These are phyloP conservation scores for Opisthocomus hoazin DNA, from an alignment of 2,113 vertebrate genomes.

Conservation along the genomic window DNA sequence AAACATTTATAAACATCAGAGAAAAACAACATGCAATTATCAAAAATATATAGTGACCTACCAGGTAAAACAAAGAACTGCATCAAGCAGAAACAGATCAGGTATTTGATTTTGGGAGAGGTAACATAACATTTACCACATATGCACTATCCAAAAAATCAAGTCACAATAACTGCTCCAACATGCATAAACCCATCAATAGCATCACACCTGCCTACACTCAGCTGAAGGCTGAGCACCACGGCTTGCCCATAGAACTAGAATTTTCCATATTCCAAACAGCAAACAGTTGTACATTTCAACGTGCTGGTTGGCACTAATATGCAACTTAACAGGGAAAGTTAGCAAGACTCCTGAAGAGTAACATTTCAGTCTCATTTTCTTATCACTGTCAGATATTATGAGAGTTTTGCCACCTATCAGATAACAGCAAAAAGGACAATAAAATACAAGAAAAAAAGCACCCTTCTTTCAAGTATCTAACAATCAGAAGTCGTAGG, in stretches of 20 bases:
- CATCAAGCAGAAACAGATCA: background rate
- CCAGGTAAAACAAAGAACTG: background rate
- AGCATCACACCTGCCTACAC: background rate
- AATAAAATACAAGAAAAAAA: background rate
- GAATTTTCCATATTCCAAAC: background rate
- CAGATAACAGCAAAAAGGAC: background rate
- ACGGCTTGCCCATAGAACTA: background rate
- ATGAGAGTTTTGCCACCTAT: background rate
- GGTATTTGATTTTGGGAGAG: background rate
- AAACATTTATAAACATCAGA: background rate
- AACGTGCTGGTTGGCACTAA: background rate
- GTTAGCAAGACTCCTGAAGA: background rate
- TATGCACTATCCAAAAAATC: background rate
- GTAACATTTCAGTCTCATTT: background rate
- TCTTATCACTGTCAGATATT: background rate
- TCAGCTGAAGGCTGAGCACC: background rate
- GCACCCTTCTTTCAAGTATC: background rate
- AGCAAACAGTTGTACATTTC: background rate
- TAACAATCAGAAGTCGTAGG: background rate
- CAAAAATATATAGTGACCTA: background rate
- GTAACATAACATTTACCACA: background rate
- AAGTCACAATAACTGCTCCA: background rate
- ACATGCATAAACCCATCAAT: background rate
- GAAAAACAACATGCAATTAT: background rate
- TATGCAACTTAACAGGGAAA: fast-evolving